phyloP scores from a whole-genome alignment of 2,113 vertebrate genomes.

The Hylia prasina region DNA sequence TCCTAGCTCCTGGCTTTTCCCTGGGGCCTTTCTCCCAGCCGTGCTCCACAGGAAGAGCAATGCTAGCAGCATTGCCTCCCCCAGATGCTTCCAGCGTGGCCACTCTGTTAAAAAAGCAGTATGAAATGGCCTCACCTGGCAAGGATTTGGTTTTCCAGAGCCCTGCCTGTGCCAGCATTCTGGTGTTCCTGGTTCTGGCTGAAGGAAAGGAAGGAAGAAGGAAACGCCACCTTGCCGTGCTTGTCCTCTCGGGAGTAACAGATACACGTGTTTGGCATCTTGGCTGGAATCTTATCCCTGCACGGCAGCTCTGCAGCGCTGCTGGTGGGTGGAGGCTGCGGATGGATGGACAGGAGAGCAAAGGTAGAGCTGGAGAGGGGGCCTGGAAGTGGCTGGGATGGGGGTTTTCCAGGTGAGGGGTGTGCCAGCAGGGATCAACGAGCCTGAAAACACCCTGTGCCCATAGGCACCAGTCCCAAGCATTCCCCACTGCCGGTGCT shows the following conservation, averaged over 20 bases:
- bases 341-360: fast-evolving
- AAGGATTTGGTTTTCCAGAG: neutral
- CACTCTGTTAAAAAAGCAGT: neutral
- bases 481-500: neutral
- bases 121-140: neutral
- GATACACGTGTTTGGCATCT: neutral
- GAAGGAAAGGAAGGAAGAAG: neutral
- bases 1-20: neutral
- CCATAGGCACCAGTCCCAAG: neutral
- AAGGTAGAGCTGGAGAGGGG: neutral
- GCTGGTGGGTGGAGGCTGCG: neutral
- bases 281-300: neutral
- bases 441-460: neutral
- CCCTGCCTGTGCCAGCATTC: neutral
- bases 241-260: neutral
- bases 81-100: neutral
- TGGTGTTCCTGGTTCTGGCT: neutral
- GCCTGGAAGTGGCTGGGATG: neutral
- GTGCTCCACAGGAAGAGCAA: neutral
- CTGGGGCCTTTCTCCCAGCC: neutral
- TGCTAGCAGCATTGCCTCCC: neutral
- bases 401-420: neutral
- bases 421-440: neutral
- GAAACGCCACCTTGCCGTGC: neutral
- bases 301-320: neutral